Evolutionary conservation across 2,113 vertebrate genomes (phyloP), one percentile per base, ranked within the genome.

Genomic region (Hippocampus comes): DNA sequence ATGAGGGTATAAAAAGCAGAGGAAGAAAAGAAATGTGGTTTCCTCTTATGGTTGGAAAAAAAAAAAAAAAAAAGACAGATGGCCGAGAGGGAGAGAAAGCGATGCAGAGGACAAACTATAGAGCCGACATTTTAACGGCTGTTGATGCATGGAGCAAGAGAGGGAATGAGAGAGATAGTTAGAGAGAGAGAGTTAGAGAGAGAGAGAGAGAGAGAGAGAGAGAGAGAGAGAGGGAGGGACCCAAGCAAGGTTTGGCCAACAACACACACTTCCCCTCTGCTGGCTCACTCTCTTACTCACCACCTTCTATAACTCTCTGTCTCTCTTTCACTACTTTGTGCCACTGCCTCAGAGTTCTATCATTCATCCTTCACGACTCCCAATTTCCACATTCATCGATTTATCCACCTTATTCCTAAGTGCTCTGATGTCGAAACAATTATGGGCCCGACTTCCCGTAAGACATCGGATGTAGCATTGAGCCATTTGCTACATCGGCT

Each of bases 41-140:
- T 82, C 67, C 79, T 82, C 80, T 72, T 80, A 70, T 75, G 76
- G 78, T 25, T 61, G 17, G 9, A 61, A 49, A 49, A 49, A 76
- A 80, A 78, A 78, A 76, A 25, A 25, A 25, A 25, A 25, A 25
- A 25, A 25, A 82, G 78, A 84, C 81, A 83, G 77, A 88, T 85
- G 84, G 78, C 78, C 67, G 67, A 80, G 48, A 84, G 70, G 65
- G 71, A 85, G 72, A 77, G 73, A 86, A 72, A 82, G 79, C 74
- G 72, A 86, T 82, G 76, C 77, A 81, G 74, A 87, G 80, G 78
- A 83, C 85, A 25, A 87, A 86, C 87, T 89, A 85, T 85, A 90
- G 82, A 82, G 88, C 91, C 87, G 91, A 92, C 92, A 90, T 92
- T 91, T 93, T 90, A 91, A 89, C 87, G 85, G 82, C 88, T 81